Conservation (phyloP, 1,140 invertebrate genomes). For the Eriocheir sinensis region DNA sequence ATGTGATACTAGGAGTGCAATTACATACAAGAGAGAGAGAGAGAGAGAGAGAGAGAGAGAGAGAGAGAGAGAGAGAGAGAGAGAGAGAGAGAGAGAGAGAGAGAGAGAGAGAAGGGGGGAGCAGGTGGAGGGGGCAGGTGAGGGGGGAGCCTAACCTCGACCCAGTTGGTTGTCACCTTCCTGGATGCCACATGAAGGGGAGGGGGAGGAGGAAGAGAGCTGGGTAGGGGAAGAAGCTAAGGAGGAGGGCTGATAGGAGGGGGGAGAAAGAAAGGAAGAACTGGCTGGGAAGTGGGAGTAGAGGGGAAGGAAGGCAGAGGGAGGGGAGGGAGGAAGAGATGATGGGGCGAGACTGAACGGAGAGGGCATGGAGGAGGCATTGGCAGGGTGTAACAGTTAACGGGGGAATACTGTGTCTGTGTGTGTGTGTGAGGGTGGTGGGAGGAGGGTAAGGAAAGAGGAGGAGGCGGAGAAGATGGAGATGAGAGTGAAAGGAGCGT, state of each 20-base stretch:
- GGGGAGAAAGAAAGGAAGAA: no score
- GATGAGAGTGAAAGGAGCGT: no score
- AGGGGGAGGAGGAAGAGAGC: background rate
- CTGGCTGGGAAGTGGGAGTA: no score
- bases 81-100: slow-evolving; percentile 12
- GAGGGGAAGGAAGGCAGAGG: no score
- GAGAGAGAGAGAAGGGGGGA: background rate
- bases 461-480: no score
- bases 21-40: slow-evolving; percentile 35
- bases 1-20: background rate
- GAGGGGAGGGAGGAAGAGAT: background rate
- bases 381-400: no score
- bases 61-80: slow-evolving; percentile 31
- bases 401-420: no score
- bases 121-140: background rate
- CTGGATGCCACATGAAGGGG: background rate
- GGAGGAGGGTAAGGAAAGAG: background rate
- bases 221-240: background rate
- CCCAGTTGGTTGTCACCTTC: background rate
- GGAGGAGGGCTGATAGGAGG: no score
- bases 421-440: no score
- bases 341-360: background rate
- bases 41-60: slow-evolving; percentile 36
- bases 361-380: background rate
- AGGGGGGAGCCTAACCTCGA: background rate